Conservation (phyloP, 1,140 invertebrate genomes). For the Drosophila pseudoananassae region DNA sequence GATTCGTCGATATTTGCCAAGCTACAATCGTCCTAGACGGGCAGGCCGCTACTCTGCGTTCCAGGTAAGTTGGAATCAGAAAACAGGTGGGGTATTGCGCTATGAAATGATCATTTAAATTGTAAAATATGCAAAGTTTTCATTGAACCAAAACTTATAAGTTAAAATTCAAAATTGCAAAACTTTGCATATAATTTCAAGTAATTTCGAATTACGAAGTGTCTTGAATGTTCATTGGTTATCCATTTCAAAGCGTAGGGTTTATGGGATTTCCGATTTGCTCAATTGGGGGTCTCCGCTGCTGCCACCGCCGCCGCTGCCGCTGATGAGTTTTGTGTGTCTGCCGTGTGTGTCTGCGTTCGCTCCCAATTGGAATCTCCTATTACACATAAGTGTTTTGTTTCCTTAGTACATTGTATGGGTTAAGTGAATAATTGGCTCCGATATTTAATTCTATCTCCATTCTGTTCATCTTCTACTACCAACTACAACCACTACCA, state of each 20-base stretch:
- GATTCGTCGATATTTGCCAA: conserved; percentile 96
- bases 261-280: conserved; percentile 8
- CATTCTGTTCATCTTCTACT: conserved; percentile 68
- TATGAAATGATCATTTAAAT: conserved; percentile 29
- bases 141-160: not conserved
- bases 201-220: not conserved
- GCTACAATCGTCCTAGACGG: conserved; percentile 95
- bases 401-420: conserved; percentile 41
- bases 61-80: conserved; percentile 88
- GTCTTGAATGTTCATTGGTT: not conserved
- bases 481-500: conserved; percentile 48
- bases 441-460: conserved; percentile 52
- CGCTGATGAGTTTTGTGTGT: conserved; percentile 53
- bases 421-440: conserved; percentile 69
- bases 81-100: not conserved
- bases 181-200: not conserved
- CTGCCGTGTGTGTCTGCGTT: conserved; percentile 70
- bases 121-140: not conserved
- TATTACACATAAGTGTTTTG: conserved; percentile 35
- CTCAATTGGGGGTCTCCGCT: conserved; percentile 12
- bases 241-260: conserved; percentile 37
- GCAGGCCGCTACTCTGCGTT: conserved; percentile 98
- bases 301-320: conserved; percentile 31
- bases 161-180: too few species aligned
- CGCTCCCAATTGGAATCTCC: conserved; percentile 57